Evolutionary conservation across 1,140 invertebrate genomes (phyloP), one percentile per base, ranked within the genome.

Genomic region (Trigoniulus corallinus): DNA sequence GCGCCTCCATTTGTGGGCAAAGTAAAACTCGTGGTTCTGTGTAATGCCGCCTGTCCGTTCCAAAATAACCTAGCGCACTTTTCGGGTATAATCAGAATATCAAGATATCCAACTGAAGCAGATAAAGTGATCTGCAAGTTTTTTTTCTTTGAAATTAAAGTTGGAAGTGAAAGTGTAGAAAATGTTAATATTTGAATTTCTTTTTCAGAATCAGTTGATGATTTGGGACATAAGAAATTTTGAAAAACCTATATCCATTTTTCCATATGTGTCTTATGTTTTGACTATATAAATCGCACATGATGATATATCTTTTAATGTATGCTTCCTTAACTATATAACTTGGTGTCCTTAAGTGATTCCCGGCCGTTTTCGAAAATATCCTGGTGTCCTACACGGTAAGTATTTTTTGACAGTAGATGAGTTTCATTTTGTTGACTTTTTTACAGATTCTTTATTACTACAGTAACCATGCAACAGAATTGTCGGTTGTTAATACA

Each of bases 201-300:
- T 34, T 57, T 63, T 64, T 53, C 59, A 70, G 64, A 61, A 58
- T 51, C 59, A 61, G 48, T 60, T 67, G 41, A 77, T 74, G 43
- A 74, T 94, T 43, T 94, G 88, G 89, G 89, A 95, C 67, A 75
- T 80, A 26, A 68, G 88, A 48, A 81, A 79, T 58, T 85, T 93
- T 63, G 84, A 89, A 56, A 84, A 86, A 62, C 86, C 87, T 10
- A 72, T 93, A 65, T 67, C 66, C 65, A 66, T 63, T 23, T 24
- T 49, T 56, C 54, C 15, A 34, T 34, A 34, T 34, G 7, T 34
- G 15, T 7, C 29, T 34, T 34, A 34, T 34, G 15, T 34, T 7
- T 34, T 34, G 7, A 34, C 7, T 34, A n/a, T n/a, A n/a, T n/a
- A 34, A 34, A 34, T 15, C 7, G 7, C 15, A 15, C 15, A 34